A percentile compares a stretch with the other conserved stretches of the same genome.
Conservation (phyloP, 2,888 invertebrate species). For the Phanerotoma sp. region DNA sequence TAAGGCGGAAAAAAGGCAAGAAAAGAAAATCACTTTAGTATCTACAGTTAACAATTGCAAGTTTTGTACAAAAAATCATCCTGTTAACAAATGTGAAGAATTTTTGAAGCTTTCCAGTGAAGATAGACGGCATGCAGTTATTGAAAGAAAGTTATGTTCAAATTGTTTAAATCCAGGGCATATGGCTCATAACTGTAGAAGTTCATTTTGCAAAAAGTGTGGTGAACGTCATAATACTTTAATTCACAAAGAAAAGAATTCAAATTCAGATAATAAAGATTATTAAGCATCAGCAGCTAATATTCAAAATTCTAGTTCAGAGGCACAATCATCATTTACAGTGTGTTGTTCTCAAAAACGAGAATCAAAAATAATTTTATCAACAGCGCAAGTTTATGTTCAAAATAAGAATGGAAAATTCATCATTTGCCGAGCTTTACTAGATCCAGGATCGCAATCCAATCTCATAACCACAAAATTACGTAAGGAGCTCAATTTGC, state of each 20-base stretch:
- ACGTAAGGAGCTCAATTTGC: slow-evolving; percentile 8
- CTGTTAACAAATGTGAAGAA: slow-evolving; percentile 23
- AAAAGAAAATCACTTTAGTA: slow-evolving; percentile 11
- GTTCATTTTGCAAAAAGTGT: slow-evolving; percentile 30
- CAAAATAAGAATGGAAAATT: slow-evolving; percentile 5
- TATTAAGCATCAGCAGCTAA: neutral
- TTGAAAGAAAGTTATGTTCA: slow-evolving; percentile 23
- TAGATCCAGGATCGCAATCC: slow-evolving; percentile 29
- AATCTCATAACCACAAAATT: slow-evolving; percentile 26
- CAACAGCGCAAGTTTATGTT: slow-evolving; percentile 15
- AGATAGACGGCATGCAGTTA: neutral
- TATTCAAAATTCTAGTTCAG: neutral
- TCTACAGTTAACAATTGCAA: slow-evolving; percentile 13
- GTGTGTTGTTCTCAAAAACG: slow-evolving; percentile 14
- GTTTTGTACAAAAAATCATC: slow-evolving; percentile 21
- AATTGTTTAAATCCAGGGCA: slow-evolving; percentile 33
- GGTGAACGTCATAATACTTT: slow-evolving; percentile 25
- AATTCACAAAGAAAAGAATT: slow-evolving; percentile 21
- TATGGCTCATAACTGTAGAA: slow-evolving; percentile 25
- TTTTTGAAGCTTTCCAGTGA: slow-evolving; percentile 8
- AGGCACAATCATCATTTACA: neutral
- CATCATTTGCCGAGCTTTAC: slow-evolving; percentile 18
- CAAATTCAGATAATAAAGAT: neutral
- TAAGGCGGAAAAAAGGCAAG: neutral
- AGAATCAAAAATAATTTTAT: slow-evolving; percentile 17